Evolutionary conservation across 2,888 invertebrate genomes (phyloP).

Genomic region (Lypha dubia): DNA sequence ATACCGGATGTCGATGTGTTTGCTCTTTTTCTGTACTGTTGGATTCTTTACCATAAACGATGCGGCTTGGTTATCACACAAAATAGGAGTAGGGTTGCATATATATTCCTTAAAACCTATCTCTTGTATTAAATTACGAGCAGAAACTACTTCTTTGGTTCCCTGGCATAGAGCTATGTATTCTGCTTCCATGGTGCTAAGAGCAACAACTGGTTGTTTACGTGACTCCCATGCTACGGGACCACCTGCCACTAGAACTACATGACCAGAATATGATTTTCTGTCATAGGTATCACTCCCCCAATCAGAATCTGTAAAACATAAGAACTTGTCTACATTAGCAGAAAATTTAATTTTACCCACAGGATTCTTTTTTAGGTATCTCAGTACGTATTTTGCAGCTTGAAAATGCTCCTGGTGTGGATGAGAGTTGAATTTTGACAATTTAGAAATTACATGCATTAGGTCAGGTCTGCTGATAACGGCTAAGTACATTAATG

Average conservation of each 20-base stretch:
- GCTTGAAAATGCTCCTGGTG: not conserved
- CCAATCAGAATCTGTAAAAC: not conserved
- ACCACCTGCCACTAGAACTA: not conserved
- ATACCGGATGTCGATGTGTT: not conserved
- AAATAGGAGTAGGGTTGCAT: not conserved
- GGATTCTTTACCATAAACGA: slow-evolving; percentile 22
- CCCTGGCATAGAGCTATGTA: not conserved
- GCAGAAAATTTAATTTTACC: not conserved
- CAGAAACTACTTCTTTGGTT: not conserved
- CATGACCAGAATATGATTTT: not conserved
- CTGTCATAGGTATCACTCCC: not conserved
- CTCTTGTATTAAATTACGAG: not conserved
- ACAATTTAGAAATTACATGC: not conserved
- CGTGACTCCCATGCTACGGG: not conserved
- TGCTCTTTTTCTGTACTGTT: not conserved
- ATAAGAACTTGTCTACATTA: not conserved
- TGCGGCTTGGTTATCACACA: slow-evolving; percentile 37
- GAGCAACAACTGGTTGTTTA: not conserved
- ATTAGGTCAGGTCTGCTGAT: not conserved
- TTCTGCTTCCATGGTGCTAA: not conserved
- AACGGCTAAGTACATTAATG: not conserved
- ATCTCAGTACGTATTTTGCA: not conserved
- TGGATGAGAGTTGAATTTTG: not conserved
- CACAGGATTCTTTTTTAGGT: not conserved
- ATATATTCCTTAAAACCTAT: not conserved